A percentile compares a stretch with the other conserved stretches of the same genome.
Evolutionary conservation across 1,140 invertebrate genomes (phyloP).

Genomic region (Conus ventricosus): DNA sequence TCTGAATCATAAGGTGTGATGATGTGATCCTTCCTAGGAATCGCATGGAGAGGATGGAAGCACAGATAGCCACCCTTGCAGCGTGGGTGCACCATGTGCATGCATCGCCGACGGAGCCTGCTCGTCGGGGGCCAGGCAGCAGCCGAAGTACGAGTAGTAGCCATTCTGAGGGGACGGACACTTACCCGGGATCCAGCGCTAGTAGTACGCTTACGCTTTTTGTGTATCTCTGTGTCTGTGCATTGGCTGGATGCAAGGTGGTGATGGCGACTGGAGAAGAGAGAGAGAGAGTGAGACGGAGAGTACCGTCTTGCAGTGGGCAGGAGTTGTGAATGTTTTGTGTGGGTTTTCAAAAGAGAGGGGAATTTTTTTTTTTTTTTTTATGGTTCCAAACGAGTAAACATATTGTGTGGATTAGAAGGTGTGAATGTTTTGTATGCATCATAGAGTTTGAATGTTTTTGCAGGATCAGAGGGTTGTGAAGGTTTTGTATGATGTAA

Average conservation of each 20-base stretch:
- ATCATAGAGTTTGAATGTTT: too few relatives aligned
- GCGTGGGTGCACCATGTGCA: slow-evolving; percentile 87
- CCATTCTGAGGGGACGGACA: slow-evolving; percentile 57
- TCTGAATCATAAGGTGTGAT: too few relatives aligned
- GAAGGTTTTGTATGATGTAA: too few relatives aligned
- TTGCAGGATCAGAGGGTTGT: too few relatives aligned
- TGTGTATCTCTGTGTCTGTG: not conserved
- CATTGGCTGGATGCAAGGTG: not conserved
- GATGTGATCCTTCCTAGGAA: slow-evolving; percentile 78
- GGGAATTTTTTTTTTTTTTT: too few relatives aligned
- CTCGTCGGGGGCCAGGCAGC: slow-evolving; percentile 46
- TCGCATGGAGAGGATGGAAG: slow-evolving; percentile 97
- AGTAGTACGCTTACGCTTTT: slow-evolving; percentile 55
- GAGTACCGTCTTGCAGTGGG: too few relatives aligned
- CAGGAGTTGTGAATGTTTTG: too few relatives aligned
- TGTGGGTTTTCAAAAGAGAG: too few relatives aligned
- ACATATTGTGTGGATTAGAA: too few relatives aligned
- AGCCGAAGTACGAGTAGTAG: slow-evolving; percentile 52
- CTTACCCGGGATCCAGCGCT: slow-evolving; percentile 55
- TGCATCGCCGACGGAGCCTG: slow-evolving; percentile 75
- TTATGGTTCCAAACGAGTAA: too few relatives aligned
- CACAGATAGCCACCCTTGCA: slow-evolving; percentile 96
- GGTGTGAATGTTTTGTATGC: too few relatives aligned
- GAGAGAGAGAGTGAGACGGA: too few relatives aligned
- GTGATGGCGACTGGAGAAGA: not conserved